These are phyloP conservation scores for Mergus octosetaceus DNA, from an alignment of 2,797 vertebrate genomes.

Conservation along the genomic window DNA sequence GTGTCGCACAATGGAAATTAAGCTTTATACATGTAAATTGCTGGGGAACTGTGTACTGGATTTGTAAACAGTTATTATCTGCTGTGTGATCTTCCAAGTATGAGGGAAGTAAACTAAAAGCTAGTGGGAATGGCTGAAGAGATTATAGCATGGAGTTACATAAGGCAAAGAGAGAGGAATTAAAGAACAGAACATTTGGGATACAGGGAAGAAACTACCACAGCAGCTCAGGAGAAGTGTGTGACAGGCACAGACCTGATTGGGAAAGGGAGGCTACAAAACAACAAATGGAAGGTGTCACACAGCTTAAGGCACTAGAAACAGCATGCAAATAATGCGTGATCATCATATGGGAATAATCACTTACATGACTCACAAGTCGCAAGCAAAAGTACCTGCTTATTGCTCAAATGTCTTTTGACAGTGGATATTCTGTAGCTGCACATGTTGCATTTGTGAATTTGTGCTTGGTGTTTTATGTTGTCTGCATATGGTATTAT, in stretches of 20 bases:
- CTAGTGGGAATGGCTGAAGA: not conserved
- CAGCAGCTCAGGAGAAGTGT: not conserved
- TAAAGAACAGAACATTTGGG: not conserved
- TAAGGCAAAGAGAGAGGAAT: not conserved
- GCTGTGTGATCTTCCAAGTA: not conserved
- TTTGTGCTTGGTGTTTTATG: not conserved
- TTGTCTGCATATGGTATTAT: not conserved
- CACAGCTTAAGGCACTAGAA: not conserved
- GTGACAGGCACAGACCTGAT: not conserved
- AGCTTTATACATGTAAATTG: not conserved
- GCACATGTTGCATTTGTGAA: not conserved
- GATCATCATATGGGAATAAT: not conserved
- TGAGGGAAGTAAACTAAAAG: not conserved
- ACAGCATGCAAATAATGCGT: not conserved
- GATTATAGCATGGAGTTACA: not conserved
- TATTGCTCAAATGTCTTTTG: not conserved
- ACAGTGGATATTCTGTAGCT: not conserved
- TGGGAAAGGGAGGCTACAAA: not conserved
- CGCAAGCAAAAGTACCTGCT: not conserved
- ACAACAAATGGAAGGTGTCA: not conserved
- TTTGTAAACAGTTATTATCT: not conserved
- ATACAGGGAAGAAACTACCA: not conserved
- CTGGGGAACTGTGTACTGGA: not conserved
- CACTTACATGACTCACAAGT: not conserved
- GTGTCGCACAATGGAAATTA: not conserved